Evolutionary conservation across 2,888 invertebrate species (phyloP).

Genomic region (Pomacea canaliculata): DNA sequence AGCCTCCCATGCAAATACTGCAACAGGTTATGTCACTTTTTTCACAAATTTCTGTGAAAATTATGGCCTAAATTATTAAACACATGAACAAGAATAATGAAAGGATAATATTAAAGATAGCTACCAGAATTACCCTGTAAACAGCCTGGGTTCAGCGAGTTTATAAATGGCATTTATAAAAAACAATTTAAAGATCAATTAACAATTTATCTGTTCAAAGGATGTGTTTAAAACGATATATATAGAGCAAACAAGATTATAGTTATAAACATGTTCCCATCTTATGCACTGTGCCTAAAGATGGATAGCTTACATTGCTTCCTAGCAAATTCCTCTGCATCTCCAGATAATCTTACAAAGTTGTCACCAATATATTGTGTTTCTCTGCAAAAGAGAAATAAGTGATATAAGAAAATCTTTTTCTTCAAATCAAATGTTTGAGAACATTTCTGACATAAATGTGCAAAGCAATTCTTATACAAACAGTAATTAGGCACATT

Average conservation of each 20-base stretch:
- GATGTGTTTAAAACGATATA: too few species aligned
- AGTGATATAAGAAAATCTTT: conserved; percentile 11
- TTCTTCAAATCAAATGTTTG: neutral
- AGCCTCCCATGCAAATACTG: conserved; percentile 96
- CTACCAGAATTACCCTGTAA: neutral
- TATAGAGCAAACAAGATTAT: too few species aligned
- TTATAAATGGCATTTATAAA: too few species aligned
- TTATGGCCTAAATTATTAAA: neutral
- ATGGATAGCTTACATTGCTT: conserved; percentile 77
- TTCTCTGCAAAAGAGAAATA: conserved; percentile 60
- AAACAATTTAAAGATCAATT: too few species aligned
- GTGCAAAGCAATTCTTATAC: too few species aligned
- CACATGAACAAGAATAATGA: too few species aligned
- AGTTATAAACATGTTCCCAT: too few species aligned
- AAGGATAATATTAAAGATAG: too few species aligned
- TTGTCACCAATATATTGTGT: conserved; percentile 94
- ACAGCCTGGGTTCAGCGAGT: too few species aligned
- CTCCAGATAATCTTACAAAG: conserved; percentile 93
- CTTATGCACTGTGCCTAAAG: neutral
- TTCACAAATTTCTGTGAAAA: neutral
- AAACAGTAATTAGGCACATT: too few species aligned
- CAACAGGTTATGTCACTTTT: conserved; percentile 14
- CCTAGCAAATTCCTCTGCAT: conserved; percentile 89
- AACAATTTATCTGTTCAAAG: too few species aligned
- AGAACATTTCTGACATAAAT: too few species aligned